phyloP scores from a whole-genome alignment of 2,113 vertebrate genomes.

The Megaceryle maxima region DNA sequence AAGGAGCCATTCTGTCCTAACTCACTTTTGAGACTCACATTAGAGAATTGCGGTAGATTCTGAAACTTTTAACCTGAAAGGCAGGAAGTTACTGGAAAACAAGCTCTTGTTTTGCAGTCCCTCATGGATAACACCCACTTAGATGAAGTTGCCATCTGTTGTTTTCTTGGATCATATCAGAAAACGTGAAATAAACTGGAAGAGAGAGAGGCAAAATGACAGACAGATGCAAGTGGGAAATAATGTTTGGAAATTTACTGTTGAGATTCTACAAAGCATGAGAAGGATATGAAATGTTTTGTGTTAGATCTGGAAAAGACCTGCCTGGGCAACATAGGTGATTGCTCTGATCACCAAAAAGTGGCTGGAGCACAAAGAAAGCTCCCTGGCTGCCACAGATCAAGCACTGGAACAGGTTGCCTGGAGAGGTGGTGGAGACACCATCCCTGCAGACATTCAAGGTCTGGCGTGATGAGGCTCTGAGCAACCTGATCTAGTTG shows the following conservation, averaged over 20 bases:
- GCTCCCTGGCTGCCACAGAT: neutral
- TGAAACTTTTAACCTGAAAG: slow-evolving; percentile 47
- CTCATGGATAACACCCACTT: slow-evolving; percentile 44
- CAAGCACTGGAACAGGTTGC: too few species aligned
- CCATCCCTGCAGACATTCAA: too few species aligned
- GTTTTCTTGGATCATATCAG: slow-evolving; percentile 45
- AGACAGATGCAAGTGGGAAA: neutral
- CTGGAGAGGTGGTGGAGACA: too few species aligned
- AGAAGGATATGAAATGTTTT: neutral
- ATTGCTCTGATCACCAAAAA: neutral
- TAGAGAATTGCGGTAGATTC: neutral
- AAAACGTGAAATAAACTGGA: slow-evolving; percentile 40
- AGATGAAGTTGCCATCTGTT: slow-evolving; percentile 61
- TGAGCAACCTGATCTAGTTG: too few species aligned
- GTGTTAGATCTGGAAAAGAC: neutral
- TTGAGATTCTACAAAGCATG: neutral
- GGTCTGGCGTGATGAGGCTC: too few species aligned
- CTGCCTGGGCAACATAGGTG: neutral
- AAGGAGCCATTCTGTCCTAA: neutral
- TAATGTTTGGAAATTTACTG: neutral
- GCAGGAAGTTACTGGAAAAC: slow-evolving; percentile 37
- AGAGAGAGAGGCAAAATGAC: neutral
- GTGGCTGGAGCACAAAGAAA: neutral
- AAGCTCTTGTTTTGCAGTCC: slow-evolving; percentile 24
- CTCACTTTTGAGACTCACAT: neutral